Percentiles rank a stretch among this genome's conserved stretches.
Evolutionary conservation across 2,888 invertebrate genomes (phyloP).

Genomic region (Notodonta dromedarius): DNA sequence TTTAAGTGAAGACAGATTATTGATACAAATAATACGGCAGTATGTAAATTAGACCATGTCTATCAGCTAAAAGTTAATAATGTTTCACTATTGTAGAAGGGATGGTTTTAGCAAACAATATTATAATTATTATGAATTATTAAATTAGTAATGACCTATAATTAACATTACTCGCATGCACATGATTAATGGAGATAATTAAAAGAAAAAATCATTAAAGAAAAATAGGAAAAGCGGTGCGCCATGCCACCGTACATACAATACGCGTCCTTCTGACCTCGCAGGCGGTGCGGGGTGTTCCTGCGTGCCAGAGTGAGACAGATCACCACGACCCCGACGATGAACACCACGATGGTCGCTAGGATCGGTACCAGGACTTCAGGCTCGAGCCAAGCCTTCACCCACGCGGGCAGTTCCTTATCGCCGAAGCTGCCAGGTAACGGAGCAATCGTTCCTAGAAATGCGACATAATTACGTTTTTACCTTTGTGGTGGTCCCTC

Average conservation of each 20-base stretch:
- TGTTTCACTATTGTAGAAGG: background rate
- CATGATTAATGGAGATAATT: constrained; percentile 10
- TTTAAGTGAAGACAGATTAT: too few relatives aligned
- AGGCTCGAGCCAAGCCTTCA: constrained; percentile 94
- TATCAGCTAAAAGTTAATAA: too few relatives aligned
- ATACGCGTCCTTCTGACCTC: constrained; percentile 91
- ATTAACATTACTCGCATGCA: constrained; percentile 15
- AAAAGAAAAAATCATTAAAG: constrained; percentile 34
- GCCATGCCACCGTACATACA: constrained; percentile 87
- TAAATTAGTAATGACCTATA: constrained; percentile 19
- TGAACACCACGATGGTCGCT: constrained; percentile 94
- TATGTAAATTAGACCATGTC: too few relatives aligned
- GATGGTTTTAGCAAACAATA: constrained; percentile 50
- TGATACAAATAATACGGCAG: background rate
- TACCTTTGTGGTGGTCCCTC: constrained; percentile 94
- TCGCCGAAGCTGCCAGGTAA: constrained; percentile 86
- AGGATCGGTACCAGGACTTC: constrained; percentile 96
- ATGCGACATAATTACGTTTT: constrained; percentile 35
- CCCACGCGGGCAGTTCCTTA: constrained; percentile 87
- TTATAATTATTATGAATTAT: constrained; percentile 43
- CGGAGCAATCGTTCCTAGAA: constrained; percentile 92
- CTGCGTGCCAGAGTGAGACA: constrained; percentile 94
- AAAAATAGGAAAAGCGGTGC: constrained; percentile 64
- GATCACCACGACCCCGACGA: constrained; percentile 95
- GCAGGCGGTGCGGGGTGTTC: constrained; percentile 91